Evolutionary conservation across 2,113 vertebrate genomes (phyloP), one percentile per base, ranked within the genome.

Genomic region (Pachycephala philippinensis): DNA sequence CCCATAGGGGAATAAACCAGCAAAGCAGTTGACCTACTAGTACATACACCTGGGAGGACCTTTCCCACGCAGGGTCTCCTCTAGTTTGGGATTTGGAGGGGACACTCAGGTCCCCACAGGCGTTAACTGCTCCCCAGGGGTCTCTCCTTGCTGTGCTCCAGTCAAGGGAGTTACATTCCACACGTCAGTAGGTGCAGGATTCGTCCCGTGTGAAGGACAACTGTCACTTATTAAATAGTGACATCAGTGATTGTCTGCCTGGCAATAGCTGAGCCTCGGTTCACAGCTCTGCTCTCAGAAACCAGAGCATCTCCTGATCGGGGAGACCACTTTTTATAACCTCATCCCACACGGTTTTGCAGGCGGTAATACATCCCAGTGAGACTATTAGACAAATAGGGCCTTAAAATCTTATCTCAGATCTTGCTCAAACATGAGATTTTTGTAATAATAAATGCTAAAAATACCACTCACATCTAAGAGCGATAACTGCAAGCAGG

Each of bases 371-470:
- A 70, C 82, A 92, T 94, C 93, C 92, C 93, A 94, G 83, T 2
- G 88, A 95, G 93, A 86, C 85, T 68, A 87, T 94, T 96, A 96
- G 77, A 94, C 82, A 95, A 97, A 91, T 74, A 88, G 39, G 74
- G 75, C 49, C 79, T 94, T 93, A 93, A 95, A 92, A 93, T 84
- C 82, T 90, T 91, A 84, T 89, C 86, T 96, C 84, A 97, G 78
- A 87, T 94, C 91, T 97, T 79, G 86, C 81, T 93, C 64, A 84
- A 89, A 93, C 87, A 69, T 13, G 72, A 89, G 66, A 86, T 84
- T 93, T 94, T 96, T 90, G 69, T 61, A 95, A 93, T 96, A 93
- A 92, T 95, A 96, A 95, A 86, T 92, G 77, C 69, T 93, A 92
- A 95, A 97, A 94, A 95, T 87, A 95, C 37, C 0, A 0, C 65